Conservation (phyloP, 2,797 vertebrate genomes). For the Aplochiton taeniatus region DNA sequence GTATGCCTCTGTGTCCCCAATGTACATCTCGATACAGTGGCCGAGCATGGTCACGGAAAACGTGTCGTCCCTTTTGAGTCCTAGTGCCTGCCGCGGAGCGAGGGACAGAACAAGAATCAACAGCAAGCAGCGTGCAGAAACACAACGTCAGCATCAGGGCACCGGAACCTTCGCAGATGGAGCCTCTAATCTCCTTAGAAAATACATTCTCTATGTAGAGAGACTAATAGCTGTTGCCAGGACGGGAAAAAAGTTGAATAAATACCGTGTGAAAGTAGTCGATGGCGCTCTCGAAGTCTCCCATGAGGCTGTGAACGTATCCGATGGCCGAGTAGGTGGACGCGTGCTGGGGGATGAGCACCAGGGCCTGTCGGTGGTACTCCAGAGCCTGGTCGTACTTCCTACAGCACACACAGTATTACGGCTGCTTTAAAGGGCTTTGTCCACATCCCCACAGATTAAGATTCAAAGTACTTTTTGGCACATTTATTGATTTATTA, state of each 20-base stretch:
- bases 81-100: conserved; percentile 83
- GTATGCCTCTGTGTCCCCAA: conserved; percentile 96
- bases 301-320: conserved; percentile 97
- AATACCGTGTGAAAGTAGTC: conserved; percentile 98
- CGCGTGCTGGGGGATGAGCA: conserved; percentile 95
- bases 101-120: neutral
- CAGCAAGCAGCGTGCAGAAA: too few species aligned
- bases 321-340: conserved; percentile 98
- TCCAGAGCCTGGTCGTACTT: conserved; percentile 97
- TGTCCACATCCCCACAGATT: too few species aligned
- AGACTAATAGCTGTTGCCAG: too few species aligned
- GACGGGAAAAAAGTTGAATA: neutral
- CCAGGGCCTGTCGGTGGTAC: conserved; percentile 96
- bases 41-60: conserved; percentile 99
- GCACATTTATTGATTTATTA: too few species aligned
- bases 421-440: neutral
- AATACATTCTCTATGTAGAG: too few species aligned
- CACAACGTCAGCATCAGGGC: too few species aligned
- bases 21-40: conserved; percentile 99
- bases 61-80: conserved; percentile 95
- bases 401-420: conserved; percentile 63
- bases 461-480: too few species aligned
- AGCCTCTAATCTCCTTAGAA: too few species aligned
- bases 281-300: conserved; percentile 96
- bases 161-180: too few species aligned